These are phyloP conservation scores for Drosophila nigromelanica DNA, from an alignment of 1,140 invertebrate species.

Conservation along the genomic window DNA sequence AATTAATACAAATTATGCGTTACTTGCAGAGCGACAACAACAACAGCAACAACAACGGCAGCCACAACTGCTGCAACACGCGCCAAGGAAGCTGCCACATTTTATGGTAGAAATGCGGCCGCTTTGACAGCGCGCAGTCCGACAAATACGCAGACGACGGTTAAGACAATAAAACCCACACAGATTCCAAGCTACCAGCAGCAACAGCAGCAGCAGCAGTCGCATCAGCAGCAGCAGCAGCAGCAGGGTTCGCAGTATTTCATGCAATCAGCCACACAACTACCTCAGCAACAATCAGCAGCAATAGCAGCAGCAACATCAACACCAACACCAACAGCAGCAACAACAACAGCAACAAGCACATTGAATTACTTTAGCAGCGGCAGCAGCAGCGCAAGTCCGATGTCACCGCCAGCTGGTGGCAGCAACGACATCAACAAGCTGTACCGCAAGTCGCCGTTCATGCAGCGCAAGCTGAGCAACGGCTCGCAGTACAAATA, in stretches of 20 bases:
- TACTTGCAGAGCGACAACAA: slow-evolving; percentile 47
- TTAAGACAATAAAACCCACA: slow-evolving; percentile 73
- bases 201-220: slow-evolving; percentile 44
- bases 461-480: slow-evolving; percentile 78
- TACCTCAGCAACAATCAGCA: slow-evolving; percentile 56
- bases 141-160: slow-evolving; percentile 9
- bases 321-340: slow-evolving; percentile 24
- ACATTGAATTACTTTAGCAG: slow-evolving; percentile 57
- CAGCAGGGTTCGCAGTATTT: slow-evolving; percentile 62
- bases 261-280: slow-evolving; percentile 78
- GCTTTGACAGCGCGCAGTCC: slow-evolving; percentile 30
- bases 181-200: slow-evolving; percentile 80
- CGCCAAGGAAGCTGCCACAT: slow-evolving; percentile 31
- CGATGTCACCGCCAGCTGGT: slow-evolving; percentile 37
- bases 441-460: slow-evolving; percentile 79
- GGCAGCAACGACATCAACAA: slow-evolving; percentile 55
- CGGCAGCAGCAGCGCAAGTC: slow-evolving; percentile 29
- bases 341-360: no score
- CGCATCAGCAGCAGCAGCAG: slow-evolving; percentile 36
- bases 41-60: slow-evolving; percentile 25
- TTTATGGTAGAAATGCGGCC: neutral
- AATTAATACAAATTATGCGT: slow-evolving; percentile 4
- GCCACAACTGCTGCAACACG: slow-evolving; percentile 15
- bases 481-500: slow-evolving; percentile 66
- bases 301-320: slow-evolving; percentile 3